phyloP scores from a whole-genome alignment of 2,888 invertebrate genomes.

The Torymus auratus region DNA sequence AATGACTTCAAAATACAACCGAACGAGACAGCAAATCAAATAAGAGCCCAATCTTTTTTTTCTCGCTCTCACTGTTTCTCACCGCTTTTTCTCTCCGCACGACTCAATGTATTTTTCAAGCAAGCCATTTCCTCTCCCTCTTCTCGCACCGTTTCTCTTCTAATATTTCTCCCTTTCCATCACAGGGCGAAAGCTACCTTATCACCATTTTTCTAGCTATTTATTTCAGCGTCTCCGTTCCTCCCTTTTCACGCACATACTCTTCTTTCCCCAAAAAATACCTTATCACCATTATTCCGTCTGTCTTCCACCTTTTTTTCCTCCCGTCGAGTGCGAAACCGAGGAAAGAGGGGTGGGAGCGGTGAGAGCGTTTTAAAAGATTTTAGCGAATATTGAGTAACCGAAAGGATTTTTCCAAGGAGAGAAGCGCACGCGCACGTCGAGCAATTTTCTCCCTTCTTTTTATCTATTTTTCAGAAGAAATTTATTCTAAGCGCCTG shows the following conservation, averaged over 20 bases:
- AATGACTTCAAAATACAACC: neutral
- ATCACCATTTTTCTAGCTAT: slow-evolving; percentile 31
- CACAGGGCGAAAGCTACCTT: neutral
- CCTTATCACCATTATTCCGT: slow-evolving; percentile 33
- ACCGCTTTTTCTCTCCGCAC: no score
- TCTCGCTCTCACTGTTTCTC: no score
- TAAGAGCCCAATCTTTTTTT: neutral
- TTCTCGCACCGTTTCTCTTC: no score
- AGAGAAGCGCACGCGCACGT: neutral
- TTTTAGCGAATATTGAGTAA: slow-evolving; percentile 59
- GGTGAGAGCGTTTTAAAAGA: slow-evolving; percentile 57
- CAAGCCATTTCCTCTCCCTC: no score
- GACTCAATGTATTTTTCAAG: no score
- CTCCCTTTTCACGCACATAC: no score
- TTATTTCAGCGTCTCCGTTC: neutral
- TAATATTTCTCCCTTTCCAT: no score
- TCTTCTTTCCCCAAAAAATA: neutral
- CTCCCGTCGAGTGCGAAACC: slow-evolving; percentile 29
- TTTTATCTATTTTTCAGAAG: slow-evolving; percentile 35
- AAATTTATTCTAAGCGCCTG: slow-evolving; percentile 45
- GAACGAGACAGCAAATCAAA: neutral
- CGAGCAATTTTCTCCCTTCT: slow-evolving; percentile 25
- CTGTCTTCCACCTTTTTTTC: neutral
- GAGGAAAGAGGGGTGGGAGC: neutral
- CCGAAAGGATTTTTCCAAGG: slow-evolving; percentile 38